Evolutionary conservation across 2,888 invertebrate species (phyloP), one percentile per base, ranked within the genome.

Genomic region (Entomobrya proxima): DNA sequence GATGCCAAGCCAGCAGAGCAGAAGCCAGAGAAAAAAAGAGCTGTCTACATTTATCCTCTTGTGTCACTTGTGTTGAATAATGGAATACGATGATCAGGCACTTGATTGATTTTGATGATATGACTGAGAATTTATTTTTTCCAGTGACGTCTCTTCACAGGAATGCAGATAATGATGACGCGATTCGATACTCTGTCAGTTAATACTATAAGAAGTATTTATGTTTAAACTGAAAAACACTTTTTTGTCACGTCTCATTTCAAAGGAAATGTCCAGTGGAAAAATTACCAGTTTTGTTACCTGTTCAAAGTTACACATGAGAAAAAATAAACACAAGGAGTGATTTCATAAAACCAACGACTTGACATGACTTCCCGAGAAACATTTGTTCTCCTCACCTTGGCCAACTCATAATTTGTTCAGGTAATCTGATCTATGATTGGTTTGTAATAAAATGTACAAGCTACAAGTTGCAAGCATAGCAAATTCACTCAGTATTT

Each of bases 21-120:
- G 18, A 37, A 30, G 52, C 52, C 52, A 55, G 24, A 55, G 21
- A 21, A 50, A 50, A 50, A 50, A 11, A 2, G 21, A 18, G 21
- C 5, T 1, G 18, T 50, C 5, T 50, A 18, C 7, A 18, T 50
- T 50, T n/a, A n/a, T n/a, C n/a, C n/a, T n/a, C n/a, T 9, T 21
- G 40, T 44, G 30, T 15, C 27, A 47, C 3, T 15, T 58, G 32
- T 30, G 58, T 18, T 27, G 44, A 5, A 58, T 58, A 50, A 30
- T 58, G 58, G 30, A 24, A 24, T 13, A 30, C 27, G 37, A 55
- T 75, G 75, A 75, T 55, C 21, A 55, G 32, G 27, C n/a, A n/a
- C 58, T 47, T 78, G 78, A 78, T 78, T 64, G 64, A 32, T 78
- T 77, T 30, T 27, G 27, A 50, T 50, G 64, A 77, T 78, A 78